Evolutionary conservation across 2,888 invertebrate species (phyloP), one percentile per base, ranked within the genome.

Genomic region (Cephus pulcher): DNA sequence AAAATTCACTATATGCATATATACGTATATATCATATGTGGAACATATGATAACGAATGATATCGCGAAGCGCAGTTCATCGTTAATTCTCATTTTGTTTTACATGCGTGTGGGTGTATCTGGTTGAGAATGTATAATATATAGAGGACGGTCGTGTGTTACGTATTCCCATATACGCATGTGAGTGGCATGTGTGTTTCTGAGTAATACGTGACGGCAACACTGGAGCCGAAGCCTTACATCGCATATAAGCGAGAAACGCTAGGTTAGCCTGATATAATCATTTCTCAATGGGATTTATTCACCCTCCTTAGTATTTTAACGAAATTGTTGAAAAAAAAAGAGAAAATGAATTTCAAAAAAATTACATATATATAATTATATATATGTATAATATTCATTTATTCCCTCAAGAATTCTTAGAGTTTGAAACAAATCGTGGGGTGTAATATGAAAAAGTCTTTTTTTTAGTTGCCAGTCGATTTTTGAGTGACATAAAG

Each of bases 171-270:
- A 23, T 71, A 71, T 34, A 71, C 71, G 9, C 9, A 34, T 12
- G 33, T 3, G 71, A 34, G 33, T 30, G 6, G 71, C 71, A 71
- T 71, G 23, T 71, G 71, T 71, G 71, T 32, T 71, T 56, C 56
- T 23, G 56, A 56, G 33, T 40, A 68, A 40, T 70, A 35, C 74
- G 68, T 71, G 32, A 74, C 68, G 77, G 74, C 78, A 71, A 78
- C 78, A n/a, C 69, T 70, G 75, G 69, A 69, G 69, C 23, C 73
- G 81, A 81, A 81, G 79, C 81, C 81, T 81, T 81, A 80, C 73
- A 74, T 74, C 75, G 78, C 76, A 77, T 37, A 79, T 69, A 74
- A 73, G 69, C 34, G 35, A 34, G 23, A 75, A 33, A 75, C 15
- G 71, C 71, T 23, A 71, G 15, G 32, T 12, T 34, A 23, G 34